These are phyloP conservation scores for Butorides virescens DNA, from an alignment of 2,113 vertebrate species.

Conservation along the genomic window DNA sequence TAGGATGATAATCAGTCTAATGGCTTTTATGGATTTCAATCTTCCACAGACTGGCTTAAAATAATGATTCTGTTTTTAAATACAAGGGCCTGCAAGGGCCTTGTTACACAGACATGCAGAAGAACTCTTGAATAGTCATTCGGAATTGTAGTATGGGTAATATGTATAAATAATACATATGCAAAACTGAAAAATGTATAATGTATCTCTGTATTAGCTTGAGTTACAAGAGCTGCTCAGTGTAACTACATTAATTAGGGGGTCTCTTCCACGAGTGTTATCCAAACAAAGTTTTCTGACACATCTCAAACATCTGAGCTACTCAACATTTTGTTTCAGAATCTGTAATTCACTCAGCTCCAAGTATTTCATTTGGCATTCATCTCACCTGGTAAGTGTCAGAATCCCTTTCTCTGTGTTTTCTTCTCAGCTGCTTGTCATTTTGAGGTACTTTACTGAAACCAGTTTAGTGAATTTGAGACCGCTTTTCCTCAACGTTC, in stretches of 20 bases:
- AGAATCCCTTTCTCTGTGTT: background rate
- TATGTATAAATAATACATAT: background rate
- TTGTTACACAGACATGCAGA: background rate
- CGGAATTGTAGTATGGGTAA: background rate
- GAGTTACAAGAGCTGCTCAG: background rate
- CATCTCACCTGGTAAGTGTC: accelerated
- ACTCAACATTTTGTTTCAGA: background rate
- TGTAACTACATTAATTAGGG: background rate
- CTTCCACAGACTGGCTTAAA: conserved; percentile 38
- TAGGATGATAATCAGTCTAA: conserved; percentile 37
- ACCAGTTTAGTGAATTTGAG: background rate
- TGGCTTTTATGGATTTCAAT: conserved; percentile 31
- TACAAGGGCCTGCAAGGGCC: background rate
- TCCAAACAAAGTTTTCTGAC: background rate
- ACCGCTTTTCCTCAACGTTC: background rate
- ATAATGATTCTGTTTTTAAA: conserved; percentile 37
- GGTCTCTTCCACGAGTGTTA: background rate
- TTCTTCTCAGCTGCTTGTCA: background rate
- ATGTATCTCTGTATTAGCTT: accelerated
- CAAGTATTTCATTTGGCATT: background rate
- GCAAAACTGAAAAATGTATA: background rate
- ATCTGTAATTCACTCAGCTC: background rate
- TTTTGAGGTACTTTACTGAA: background rate
- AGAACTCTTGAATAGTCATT: background rate
- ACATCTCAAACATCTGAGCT: background rate